phyloP scores from a whole-genome alignment of 2,797 vertebrate species.

The Harpagifer antarcticus region DNA sequence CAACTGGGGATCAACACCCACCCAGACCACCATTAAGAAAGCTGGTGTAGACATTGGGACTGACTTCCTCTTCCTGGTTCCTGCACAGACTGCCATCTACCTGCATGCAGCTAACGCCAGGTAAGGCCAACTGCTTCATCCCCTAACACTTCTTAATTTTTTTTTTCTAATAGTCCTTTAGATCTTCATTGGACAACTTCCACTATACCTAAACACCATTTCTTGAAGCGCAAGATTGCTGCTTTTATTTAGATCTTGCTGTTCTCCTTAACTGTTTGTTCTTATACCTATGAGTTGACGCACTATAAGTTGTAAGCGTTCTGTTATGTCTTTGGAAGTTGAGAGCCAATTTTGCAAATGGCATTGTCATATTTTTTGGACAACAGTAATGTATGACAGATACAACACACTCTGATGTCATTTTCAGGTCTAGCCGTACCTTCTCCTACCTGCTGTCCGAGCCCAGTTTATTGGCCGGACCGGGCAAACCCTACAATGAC shows the following conservation, averaged over 20 bases:
- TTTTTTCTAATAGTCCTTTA: too few species aligned
- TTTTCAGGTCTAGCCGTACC: slow-evolving; percentile 79
- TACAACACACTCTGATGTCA: neutral
- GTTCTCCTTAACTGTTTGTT: too few species aligned
- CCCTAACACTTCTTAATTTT: too few species aligned
- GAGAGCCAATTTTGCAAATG: neutral
- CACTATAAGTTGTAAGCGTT: neutral
- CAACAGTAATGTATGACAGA: neutral
- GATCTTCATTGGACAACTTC: too few species aligned
- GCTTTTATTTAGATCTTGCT: too few species aligned
- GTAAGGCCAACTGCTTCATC: slow-evolving; percentile 64
- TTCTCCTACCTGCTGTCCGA: slow-evolving; percentile 89
- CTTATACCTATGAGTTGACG: too few species aligned
- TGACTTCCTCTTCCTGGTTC: slow-evolving; percentile 88
- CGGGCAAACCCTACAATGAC: slow-evolving; percentile 80
- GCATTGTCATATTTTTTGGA: neutral
- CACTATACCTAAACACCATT: neutral
- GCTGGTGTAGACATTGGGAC: slow-evolving; percentile 86
- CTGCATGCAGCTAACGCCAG: slow-evolving; percentile 83
- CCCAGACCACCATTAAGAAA: slow-evolving; percentile 83
- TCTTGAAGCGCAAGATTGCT: neutral
- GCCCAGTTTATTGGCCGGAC: slow-evolving; percentile 84
- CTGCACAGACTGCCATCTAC: slow-evolving; percentile 82
- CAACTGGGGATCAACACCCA: slow-evolving; percentile 78
- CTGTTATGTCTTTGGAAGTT: neutral